Base-by-base conservation (phyloP, 2,888 invertebrate genomes). In the Caenorhabditis japonica region DNA sequence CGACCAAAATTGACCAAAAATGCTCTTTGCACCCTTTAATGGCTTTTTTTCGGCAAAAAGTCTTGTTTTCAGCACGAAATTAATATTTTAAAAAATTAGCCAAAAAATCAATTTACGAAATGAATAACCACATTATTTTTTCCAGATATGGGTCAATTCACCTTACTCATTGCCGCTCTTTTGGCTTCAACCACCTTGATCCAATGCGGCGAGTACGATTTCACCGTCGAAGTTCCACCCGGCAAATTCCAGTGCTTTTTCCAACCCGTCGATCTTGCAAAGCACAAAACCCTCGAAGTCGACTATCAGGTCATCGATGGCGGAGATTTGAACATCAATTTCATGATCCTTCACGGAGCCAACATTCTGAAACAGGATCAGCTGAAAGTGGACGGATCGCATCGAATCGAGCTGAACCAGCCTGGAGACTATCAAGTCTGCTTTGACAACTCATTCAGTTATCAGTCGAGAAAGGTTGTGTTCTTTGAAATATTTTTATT, bases 241-340 rank as follows among this genome's bases (percentile, higher is more conserved):
- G 84, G 84, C 12, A 81, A 83, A 46, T 83, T 84, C 49, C 79
- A 85, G 46, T 87, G 87, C 62, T 87, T 76, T 64, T 87, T 86
- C 71, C 86, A 87, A 49, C 59, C 83, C 1, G 83, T 87, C 13
- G 70, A 75, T 38, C 66, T 79, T n/a, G 38, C 51, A 8, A 84
- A 82, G 38, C 78, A 84, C 74, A 83, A 83, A 33, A 70, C 79
- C 1, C 61, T 87, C 49, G 87, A 87, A 75, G 75, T 87, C 15
- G 85, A 86, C 59, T 94, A 94, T 87, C 93, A 94, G 92, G 94
- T 94, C 0, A 93, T 94, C 84, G 93, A 94, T 86, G 92, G 94
- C 0, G 92, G 92, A 0, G 93, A 94, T 83, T 89, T 94, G 78
- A 94, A 94, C 87, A 92, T 94, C 33, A 93, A 92, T 30, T 94